Base-by-base conservation (phyloP, 1,140 invertebrate species). In the Rhagoletis zephyria region DNA sequence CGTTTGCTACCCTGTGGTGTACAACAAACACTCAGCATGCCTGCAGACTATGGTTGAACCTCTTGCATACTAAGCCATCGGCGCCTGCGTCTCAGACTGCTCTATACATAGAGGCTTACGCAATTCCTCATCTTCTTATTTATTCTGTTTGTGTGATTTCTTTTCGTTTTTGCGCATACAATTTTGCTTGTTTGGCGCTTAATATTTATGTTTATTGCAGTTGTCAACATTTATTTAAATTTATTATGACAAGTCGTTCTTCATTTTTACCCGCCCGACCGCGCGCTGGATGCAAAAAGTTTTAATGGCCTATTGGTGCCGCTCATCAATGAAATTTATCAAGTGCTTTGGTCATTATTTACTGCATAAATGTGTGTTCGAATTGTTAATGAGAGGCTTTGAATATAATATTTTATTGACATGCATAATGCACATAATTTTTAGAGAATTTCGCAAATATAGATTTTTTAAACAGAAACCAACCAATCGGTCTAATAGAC, bases 141-240 rank as follows among this genome's bases (percentile, higher is more conserved):
- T 19, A 56, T 81, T 16, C 16, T 45, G 12, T 48, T 48, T 9
- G 12, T 12, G 67, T 81, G 5, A 48, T 0, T 19, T 77, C 2
- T 63, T 5, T 56, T 5, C 40, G 14, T 70, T 14, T 51, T 14
- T 77, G n/a, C n/a, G 12, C n/a, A 7, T 77, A 16, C 45, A 3
- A 9, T 56, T 51, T 56, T 30, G 48, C 7, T 56, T 81, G 74
- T 9, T 9, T 16, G 48, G 9, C 74, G 74, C 74, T 81, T 81
- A 81, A 81, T 81, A 81, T 81, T 81, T 81, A 81, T 81, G 74
- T 81, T 81, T 56, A 81, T 81, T 59, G 74, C 74, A 81, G 74
- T 81, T 81, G 74, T 81, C 74, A 81, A 81, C 74, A 59, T 81
- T 51, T 81, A 81, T 81, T 81, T 81, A 81, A 81, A 81, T 81